Evolutionary conservation across 2,888 invertebrate species (phyloP).

Genomic region (Drosophila anomelani): DNA sequence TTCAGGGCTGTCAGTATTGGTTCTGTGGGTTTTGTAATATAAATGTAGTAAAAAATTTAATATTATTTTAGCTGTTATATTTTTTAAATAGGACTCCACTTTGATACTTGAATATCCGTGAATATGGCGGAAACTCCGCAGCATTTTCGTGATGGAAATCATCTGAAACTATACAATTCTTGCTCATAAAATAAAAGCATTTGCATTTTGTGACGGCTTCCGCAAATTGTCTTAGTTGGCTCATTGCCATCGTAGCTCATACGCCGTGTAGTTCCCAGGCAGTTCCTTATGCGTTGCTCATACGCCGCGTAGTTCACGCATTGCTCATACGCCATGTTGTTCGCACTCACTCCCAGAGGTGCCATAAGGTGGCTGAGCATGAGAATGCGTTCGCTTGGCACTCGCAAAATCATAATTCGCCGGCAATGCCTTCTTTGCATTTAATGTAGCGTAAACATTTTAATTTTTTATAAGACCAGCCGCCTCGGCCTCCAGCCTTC

Average conservation of each 20-base stretch:
- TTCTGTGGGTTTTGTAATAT: not conserved
- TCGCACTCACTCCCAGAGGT: slow-evolving; percentile 49
- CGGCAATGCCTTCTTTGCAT: slow-evolving; percentile 68
- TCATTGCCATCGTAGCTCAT: not conserved
- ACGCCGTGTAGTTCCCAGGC: slow-evolving; percentile 26
- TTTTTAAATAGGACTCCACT: slow-evolving; percentile 8
- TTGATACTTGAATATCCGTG: slow-evolving; percentile 10
- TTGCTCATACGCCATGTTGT: slow-evolving; percentile 48
- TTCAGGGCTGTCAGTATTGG: not conserved
- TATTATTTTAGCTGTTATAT: too few species aligned
- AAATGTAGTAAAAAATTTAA: slow-evolving; percentile 1
- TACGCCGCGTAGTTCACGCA: slow-evolving; percentile 34
- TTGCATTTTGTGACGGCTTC: slow-evolving; percentile 16
- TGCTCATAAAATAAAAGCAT: slow-evolving; percentile 35
- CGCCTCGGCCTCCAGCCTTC: not conserved
- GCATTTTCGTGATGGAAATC: slow-evolving; percentile 38
- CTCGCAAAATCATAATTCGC: slow-evolving; percentile 76
- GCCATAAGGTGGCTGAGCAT: slow-evolving; percentile 47
- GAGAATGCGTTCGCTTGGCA: slow-evolving; percentile 8
- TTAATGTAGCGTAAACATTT: slow-evolving; percentile 82
- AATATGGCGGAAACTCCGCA: not conserved
- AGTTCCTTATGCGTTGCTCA: slow-evolving; percentile 45
- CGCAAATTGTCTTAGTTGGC: slow-evolving; percentile 12
- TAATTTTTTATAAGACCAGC: slow-evolving; percentile 77
- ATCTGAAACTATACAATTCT: slow-evolving; percentile 46